phyloP scores from a whole-genome alignment of 1,140 invertebrate genomes.

The Heliconius nattereri region DNA sequence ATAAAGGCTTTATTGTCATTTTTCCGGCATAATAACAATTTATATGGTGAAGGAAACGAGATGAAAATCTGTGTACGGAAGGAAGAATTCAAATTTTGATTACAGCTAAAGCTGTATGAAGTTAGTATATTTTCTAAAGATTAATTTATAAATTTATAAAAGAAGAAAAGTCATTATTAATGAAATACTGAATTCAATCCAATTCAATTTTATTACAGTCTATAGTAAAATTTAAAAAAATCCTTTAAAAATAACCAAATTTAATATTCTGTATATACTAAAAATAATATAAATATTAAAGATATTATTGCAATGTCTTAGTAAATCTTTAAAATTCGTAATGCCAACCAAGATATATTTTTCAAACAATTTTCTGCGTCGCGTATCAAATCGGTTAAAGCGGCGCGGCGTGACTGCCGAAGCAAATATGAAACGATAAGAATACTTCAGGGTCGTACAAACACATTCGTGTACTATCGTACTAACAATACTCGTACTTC shows the following conservation, averaged over 20 bases:
- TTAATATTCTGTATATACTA: no score
- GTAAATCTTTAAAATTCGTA: background rate
- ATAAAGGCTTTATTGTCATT: constrained; percentile 6
- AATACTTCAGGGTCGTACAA: constrained; percentile 10
- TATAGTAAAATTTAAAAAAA: no score
- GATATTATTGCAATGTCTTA: background rate
- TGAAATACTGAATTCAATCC: no score
- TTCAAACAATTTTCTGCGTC: constrained; percentile 15
- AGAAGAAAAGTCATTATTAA: no score
- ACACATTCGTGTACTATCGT: background rate
- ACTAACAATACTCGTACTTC: background rate
- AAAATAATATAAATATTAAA: background rate
- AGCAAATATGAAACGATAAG: constrained; percentile 23
- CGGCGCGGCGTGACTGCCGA: constrained; percentile 16
- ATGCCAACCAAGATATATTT: background rate
- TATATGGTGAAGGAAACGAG: background rate
- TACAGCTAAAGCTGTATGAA: background rate
- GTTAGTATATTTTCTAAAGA: no score
- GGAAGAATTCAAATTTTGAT: background rate
- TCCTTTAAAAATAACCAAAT: no score
- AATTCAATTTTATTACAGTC: no score
- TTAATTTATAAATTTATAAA: no score
- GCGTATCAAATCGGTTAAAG: constrained; percentile 18
- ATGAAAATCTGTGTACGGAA: background rate
- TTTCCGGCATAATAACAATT: constrained; percentile 6